Evolutionary conservation across 1,140 invertebrate species (phyloP), one percentile per base, ranked within the genome.

Genomic region (Drosophila malerkotliana): DNA sequence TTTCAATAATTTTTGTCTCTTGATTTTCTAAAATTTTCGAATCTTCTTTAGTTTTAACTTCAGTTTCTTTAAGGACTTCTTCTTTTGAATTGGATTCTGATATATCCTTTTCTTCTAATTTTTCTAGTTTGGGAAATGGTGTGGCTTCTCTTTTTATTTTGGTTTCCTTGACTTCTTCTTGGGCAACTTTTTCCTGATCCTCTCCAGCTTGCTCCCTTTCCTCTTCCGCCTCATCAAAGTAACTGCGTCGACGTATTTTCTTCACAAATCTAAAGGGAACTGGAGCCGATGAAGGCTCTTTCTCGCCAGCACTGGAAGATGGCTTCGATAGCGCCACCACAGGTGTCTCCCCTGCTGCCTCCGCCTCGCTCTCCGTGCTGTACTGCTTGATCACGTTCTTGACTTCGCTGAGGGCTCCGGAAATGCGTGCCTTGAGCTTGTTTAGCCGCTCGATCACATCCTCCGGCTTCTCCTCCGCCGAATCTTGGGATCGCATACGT

Each of bases 371-470:
- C 28, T 91, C 90, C 1, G 84, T 88, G 56, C 90, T 91, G 47
- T 91, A 91, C 41, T 91, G 84, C 48, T 90, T 91, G 0, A 91
- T 62, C 7, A 91, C 90, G 1, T 67, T 76, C 41, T 91, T 91
- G 0, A 91, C 90, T 48, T 91, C 90, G 24, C 72, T 91, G 0
- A 91, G 58, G 0, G 90, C 82, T 0, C 79, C 91, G 1, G 90
- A 77, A 18, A 91, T 91, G 21, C 90, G 83, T 2, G 82, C 90
- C 21, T 90, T 87, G 0, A 91, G 68, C 15, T 84, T 90, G 55
- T 91, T 91, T 1, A 91, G 48, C 1, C 89, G 69, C 32, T 87
- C 88, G 1, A 91, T 81, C 0, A 90, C 82, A 80, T 91, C 90
- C 47, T 91, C 82, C 0, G 82, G 82, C 21, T 83, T 84, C 47